Conservation (phyloP, 2,888 invertebrate species). For the Agrochola macilenta region DNA sequence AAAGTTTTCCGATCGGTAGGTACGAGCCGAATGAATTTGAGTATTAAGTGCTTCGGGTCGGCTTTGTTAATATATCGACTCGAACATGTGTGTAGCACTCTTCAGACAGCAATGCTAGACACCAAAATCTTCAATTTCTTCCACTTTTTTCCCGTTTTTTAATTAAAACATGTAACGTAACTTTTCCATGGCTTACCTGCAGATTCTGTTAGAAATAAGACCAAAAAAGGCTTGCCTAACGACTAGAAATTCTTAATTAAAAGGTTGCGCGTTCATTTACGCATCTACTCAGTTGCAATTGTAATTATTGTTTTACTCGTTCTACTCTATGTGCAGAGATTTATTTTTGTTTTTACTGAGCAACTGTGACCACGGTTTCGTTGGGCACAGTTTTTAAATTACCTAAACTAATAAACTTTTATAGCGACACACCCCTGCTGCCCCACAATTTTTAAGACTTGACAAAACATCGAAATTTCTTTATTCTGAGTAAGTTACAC, state of each 20-base stretch:
- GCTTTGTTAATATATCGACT: too few species aligned
- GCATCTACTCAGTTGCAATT: slow-evolving; percentile 11
- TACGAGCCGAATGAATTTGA: too few species aligned
- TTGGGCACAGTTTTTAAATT: neutral
- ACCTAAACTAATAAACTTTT: neutral
- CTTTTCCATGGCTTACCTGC: too few species aligned
- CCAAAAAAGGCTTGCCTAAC: neutral
- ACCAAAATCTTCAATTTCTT: too few species aligned
- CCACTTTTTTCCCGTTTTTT: too few species aligned
- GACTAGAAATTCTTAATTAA: slow-evolving; percentile 23
- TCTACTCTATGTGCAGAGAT: neutral
- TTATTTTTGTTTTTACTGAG: neutral
- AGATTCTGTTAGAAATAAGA: too few species aligned
- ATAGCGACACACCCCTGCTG: neutral
- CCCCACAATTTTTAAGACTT: neutral
- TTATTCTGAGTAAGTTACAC: neutral
- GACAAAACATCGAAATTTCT: neutral
- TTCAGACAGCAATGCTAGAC: too few species aligned
- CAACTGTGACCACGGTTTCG: neutral
- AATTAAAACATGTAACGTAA: too few species aligned
- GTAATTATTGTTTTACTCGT: neutral
- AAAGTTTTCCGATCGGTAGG: too few species aligned
- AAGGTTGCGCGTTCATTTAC: neutral
- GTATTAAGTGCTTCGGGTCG: too few species aligned
- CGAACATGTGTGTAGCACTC: too few species aligned